Conservation (phyloP, 2,888 invertebrate species). For the Argyresthia albistria region DNA sequence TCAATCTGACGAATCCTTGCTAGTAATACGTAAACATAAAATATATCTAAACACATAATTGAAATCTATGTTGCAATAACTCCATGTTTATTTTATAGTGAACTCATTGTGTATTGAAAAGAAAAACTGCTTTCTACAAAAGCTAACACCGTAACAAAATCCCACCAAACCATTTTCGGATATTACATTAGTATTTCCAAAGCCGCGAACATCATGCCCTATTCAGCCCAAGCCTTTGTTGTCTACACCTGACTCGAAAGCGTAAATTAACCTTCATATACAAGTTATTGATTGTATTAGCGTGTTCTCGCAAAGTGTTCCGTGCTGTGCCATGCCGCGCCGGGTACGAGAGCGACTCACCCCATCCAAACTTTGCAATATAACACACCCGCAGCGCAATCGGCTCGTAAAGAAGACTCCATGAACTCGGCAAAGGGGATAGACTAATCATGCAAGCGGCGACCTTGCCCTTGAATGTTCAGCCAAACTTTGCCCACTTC, state of each 20-base stretch:
- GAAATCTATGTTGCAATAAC: too few species aligned
- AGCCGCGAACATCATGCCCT: too few species aligned
- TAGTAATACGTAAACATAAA: too few species aligned
- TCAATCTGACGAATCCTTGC: too few species aligned
- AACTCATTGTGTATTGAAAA: too few species aligned
- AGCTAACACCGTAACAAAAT: too few species aligned
- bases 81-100: too few species aligned
- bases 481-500: neutral
- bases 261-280: slow-evolving; percentile 5
- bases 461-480: slow-evolving; percentile 52
- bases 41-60: too few species aligned
- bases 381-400: slow-evolving; percentile 51
- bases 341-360: slow-evolving; percentile 37
- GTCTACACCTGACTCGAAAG: neutral
- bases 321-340: slow-evolving; percentile 27
- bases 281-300: slow-evolving; percentile 57
- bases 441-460: slow-evolving; percentile 61
- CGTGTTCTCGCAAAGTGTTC: slow-evolving; percentile 40
- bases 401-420: slow-evolving; percentile 44
- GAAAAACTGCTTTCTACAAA: too few species aligned
- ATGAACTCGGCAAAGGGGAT: slow-evolving; percentile 17
- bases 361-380: slow-evolving; percentile 44
- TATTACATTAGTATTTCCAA: too few species aligned
- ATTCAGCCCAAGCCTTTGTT: too few species aligned
- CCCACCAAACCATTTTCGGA: too few species aligned